Evolutionary conservation across 2,888 invertebrate genomes (phyloP), one percentile per base, ranked within the genome.

Genomic region (Neoascia interrupta): DNA sequence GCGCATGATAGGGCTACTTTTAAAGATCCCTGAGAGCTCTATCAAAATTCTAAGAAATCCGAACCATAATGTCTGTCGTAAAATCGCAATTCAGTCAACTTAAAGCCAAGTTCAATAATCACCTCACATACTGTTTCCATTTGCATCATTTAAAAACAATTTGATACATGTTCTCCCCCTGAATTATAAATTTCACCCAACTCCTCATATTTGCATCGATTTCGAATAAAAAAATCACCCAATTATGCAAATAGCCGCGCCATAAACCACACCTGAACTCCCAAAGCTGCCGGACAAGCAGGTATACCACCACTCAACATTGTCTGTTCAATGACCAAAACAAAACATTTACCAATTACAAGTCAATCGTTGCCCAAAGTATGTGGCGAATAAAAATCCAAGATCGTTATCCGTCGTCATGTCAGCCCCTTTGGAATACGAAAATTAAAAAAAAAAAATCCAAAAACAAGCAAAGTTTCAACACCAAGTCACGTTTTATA

Each of bases 211-310:
- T 69, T 41, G 41, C 58, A 51, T 36, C 51, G 41, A 60, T 49
- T 69, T 60, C 36, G 34, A 39, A 69, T 51, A 58, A 58, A 51
- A 47, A 49, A 58, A 43, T 60, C 68, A 51, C 58, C 49, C 41
- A 47, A 61, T 61, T 68, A 74, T 74, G 74, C 49, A 74, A 74
- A 74, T 74, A n/a, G 41, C 15, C 13, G 31, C n/a, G 21, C 28
- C 26, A 61, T 54, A 61, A 54, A 41, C 47, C 60, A 74, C 74
- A 68, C 68, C 74, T 69, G 49, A 51, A 43, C 56, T 19, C 15
- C 51, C 23, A 41, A 23, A 0, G 28, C 28, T 54, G 64, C 31
- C 28, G 61, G 61, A 39, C 61, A 28, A 31, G 15, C 8, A 15
- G 19, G 16, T 41, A 21, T 4, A n/a, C 41, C 11, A 13, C 39